These are phyloP conservation scores for Pseudomyrmex gracilis DNA, from an alignment of 1,140 invertebrate genomes.

Conservation along the genomic window DNA sequence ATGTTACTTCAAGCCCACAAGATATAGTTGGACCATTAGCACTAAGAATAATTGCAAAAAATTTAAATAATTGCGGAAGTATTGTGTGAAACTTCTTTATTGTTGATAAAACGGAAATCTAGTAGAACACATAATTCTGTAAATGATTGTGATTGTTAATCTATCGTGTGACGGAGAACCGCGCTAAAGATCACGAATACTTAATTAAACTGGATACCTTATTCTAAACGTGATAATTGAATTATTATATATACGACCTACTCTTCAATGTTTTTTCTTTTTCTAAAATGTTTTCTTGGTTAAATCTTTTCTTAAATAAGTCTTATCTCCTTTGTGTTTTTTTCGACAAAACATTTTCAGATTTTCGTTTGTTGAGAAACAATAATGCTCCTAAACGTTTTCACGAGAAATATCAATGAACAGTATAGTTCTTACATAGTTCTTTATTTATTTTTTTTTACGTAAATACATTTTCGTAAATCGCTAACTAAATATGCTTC, in stretches of 20 bases:
- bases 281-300: no score
- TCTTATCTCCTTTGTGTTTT: no score
- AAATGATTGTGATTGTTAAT: background rate
- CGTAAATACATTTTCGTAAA: conserved; percentile 12
- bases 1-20: no score
- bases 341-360: no score
- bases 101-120: background rate
- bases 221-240: background rate
- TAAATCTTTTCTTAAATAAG: no score
- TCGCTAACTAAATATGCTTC: background rate
- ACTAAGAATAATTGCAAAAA: background rate
- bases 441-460: background rate
- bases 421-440: background rate
- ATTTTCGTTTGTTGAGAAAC: background rate
- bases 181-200: conserved; percentile 1
- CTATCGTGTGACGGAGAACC: background rate
- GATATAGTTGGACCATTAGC: no score
- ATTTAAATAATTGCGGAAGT: background rate
- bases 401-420: background rate
- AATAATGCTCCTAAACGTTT: background rate
- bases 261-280: background rate
- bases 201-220: background rate
- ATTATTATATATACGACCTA: background rate
- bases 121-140: background rate
- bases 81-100: background rate